Evolutionary conservation across 2,113 vertebrate genomes (phyloP).

Genomic region (Chinchilla lanigera): DNA sequence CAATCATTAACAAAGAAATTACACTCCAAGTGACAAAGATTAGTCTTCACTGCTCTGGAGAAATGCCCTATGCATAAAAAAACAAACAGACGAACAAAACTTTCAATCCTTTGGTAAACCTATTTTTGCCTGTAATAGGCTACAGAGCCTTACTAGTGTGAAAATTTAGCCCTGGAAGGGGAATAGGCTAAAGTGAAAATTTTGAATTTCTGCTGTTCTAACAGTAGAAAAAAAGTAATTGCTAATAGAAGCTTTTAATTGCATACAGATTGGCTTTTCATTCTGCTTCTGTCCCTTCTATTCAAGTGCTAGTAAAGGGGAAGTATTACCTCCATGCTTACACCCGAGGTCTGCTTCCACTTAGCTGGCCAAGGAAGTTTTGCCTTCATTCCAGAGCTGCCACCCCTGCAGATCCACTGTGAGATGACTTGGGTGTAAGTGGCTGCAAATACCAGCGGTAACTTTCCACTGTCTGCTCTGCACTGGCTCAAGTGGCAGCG

Average conservation of each 20-base stretch:
- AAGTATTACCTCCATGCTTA: not conserved
- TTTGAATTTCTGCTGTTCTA: not conserved
- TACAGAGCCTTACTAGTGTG: not conserved
- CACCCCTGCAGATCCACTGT: not conserved
- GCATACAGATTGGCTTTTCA: slow-evolving; percentile 40
- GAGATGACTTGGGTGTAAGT: not conserved
- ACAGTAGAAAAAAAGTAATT: not conserved
- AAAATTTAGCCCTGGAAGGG: not conserved
- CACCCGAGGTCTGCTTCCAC: not conserved
- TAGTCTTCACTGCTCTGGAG: not conserved
- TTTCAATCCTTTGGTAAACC: not conserved
- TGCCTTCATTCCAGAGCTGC: not conserved
- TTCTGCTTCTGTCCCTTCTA: not conserved
- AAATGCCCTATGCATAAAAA: not conserved
- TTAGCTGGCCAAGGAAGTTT: not conserved
- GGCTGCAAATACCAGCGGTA: not conserved
- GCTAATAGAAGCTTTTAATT: slow-evolving; percentile 66
- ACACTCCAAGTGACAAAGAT: not conserved
- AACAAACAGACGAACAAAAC: not conserved
- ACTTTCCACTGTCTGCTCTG: not conserved
- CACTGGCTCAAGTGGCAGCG: fast-evolving
- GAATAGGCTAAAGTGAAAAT: not conserved
- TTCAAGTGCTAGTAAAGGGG: not conserved
- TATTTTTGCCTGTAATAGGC: not conserved
- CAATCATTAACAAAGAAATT: slow-evolving; percentile 9